Percentiles rank a stretch among this genome's conserved stretches.
These are phyloP conservation scores for Recurvirostra avosetta DNA, from an alignment of 2,113 vertebrate species.

Conservation along the genomic window DNA sequence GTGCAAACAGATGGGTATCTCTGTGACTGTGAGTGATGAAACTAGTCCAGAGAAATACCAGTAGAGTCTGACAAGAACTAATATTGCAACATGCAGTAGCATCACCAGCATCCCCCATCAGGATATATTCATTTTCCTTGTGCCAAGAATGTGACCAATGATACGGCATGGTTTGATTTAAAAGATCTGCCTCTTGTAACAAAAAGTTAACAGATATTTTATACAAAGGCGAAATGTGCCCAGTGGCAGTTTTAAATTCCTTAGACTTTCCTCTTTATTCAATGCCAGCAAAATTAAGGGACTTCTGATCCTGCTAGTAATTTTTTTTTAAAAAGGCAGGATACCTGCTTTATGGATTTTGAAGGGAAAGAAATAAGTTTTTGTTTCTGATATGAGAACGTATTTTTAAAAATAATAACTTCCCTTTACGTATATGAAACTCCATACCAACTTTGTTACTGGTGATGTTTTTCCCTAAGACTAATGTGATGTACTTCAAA, in stretches of 20 bases:
- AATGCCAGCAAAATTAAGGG: conserved; percentile 53
- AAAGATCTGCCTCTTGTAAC: neutral
- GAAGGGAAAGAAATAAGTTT: neutral
- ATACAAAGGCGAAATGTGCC: conserved; percentile 5
- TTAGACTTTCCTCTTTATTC: conserved; percentile 45
- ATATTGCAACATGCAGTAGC: neutral
- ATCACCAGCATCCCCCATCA: neutral
- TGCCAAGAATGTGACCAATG: neutral
- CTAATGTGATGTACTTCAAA: neutral
- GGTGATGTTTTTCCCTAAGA: neutral
- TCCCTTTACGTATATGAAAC: neutral
- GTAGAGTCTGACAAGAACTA: neutral
- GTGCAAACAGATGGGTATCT: conserved; percentile 45
- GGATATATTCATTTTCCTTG: neutral
- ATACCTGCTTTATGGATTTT: conserved; percentile 1
- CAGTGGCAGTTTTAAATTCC: conserved; percentile 37
- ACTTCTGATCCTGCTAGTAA: conserved; percentile 41
- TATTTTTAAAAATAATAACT: neutral
- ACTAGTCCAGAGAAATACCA: neutral
- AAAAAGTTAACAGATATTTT: conserved; percentile 33
- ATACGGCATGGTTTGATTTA: conserved; percentile 15
- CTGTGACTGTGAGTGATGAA: conserved; percentile 46
- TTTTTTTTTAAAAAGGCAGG: neutral
- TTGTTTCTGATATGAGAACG: neutral
- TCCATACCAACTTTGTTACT: neutral